Percentiles rank a stretch among this genome's conserved stretches.
phyloP scores from a whole-genome alignment of 2,888 invertebrate genomes.

The Andricus curvator region DNA sequence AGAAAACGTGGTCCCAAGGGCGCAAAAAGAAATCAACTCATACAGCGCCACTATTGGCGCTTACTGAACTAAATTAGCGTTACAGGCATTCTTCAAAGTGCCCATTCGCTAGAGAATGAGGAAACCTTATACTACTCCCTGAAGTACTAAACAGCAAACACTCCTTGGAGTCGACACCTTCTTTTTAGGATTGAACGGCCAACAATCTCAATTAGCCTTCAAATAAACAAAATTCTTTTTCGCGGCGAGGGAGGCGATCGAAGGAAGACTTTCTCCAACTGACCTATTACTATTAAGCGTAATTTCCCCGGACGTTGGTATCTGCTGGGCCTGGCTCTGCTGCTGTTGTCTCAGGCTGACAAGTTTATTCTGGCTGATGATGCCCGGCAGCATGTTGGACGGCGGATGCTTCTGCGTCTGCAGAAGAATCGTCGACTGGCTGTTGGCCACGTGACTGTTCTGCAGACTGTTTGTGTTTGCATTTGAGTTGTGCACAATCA shows the following conservation, averaged over 20 bases:
- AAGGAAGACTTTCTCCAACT: constrained; percentile 56
- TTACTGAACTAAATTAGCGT: no score
- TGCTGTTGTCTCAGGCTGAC: constrained; percentile 71
- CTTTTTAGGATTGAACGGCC: no score
- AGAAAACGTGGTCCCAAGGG: no score
- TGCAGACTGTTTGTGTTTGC: constrained; percentile 64
- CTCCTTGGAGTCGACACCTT: not conserved
- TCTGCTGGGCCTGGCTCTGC: constrained; percentile 70
- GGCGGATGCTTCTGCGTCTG: constrained; percentile 74
- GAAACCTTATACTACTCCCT: no score
- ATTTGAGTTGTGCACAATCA: constrained; percentile 63
- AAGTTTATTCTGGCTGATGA: constrained; percentile 73
- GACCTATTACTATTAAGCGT: constrained; percentile 83
- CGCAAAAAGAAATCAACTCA: no score
- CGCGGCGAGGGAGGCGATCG: constrained; percentile 15
- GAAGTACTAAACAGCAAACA: not conserved
- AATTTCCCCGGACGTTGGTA: constrained; percentile 77
- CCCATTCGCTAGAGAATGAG: no score
- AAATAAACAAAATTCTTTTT: constrained; percentile 19
- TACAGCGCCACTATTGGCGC: no score
- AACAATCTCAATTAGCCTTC: constrained; percentile 1
- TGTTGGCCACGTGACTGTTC: constrained; percentile 69
- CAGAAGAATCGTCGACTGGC: constrained; percentile 71
- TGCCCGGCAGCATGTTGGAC: constrained; percentile 73
- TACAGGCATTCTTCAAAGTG: no score